Evolutionary conservation across 2,888 invertebrate genomes (phyloP).

Genomic region (Acleris sparsana): DNA sequence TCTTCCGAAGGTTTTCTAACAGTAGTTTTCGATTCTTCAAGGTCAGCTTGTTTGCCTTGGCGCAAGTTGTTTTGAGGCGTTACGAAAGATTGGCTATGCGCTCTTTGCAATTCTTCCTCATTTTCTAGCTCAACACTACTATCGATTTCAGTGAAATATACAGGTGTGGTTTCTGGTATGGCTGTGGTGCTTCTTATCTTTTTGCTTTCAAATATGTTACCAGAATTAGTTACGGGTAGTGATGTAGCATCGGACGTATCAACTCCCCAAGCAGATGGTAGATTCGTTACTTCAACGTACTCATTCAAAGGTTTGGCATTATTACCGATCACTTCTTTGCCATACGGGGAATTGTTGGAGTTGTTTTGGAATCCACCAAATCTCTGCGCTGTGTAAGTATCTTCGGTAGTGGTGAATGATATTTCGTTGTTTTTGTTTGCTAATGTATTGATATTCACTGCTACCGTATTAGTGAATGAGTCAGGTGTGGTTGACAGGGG

Average conservation of each 20-base stretch:
- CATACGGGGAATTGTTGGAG: slow-evolving; percentile 73
- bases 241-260: slow-evolving; percentile 61
- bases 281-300: slow-evolving; percentile 71
- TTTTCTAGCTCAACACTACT: slow-evolving; percentile 79
- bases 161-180: slow-evolving; percentile 60
- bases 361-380: slow-evolving; percentile 78
- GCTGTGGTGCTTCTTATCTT: slow-evolving; percentile 61
- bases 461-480: slow-evolving; percentile 77
- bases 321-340: slow-evolving; percentile 67
- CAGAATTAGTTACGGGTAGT: slow-evolving; percentile 55
- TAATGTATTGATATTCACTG: slow-evolving; percentile 56
- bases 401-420: slow-evolving; percentile 56
- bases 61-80: slow-evolving; percentile 80
- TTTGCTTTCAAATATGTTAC: slow-evolving; percentile 72
- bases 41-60: slow-evolving; percentile 69
- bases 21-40: slow-evolving; percentile 52
- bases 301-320: slow-evolving; percentile 77
- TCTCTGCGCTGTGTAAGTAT: slow-evolving; percentile 59
- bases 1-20: slow-evolving; percentile 69
- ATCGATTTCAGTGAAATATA: slow-evolving; percentile 69
- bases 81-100: slow-evolving; percentile 88
- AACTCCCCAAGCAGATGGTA: slow-evolving; percentile 75
- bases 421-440: slow-evolving; percentile 53
- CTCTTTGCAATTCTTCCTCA: slow-evolving; percentile 86
- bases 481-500: slow-evolving; percentile 62